Evolutionary conservation across 2,888 invertebrate genomes (phyloP).

Genomic region (Cheilosia variabilis): DNA sequence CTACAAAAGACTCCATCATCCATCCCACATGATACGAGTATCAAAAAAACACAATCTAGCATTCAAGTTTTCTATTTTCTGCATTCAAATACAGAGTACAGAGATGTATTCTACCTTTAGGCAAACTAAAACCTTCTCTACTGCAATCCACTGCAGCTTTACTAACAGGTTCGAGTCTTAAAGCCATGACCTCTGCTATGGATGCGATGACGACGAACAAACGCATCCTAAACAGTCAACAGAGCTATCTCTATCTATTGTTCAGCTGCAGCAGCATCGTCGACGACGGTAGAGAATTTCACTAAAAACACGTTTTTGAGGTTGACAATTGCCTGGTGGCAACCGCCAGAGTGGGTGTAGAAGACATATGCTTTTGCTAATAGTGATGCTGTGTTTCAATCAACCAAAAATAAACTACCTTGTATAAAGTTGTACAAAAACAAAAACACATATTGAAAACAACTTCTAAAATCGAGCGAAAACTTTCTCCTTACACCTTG

Average conservation of each 20-base stretch:
- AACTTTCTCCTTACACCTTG: neutral
- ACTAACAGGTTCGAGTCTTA: too few relatives aligned
- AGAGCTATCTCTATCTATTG: neutral
- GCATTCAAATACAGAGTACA: too few relatives aligned
- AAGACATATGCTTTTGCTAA: neutral
- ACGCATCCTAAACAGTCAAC: neutral
- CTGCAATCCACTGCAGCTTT: too few relatives aligned
- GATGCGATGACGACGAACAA: neutral
- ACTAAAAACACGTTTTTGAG: conserved; percentile 2
- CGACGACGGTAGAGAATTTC: neutral
- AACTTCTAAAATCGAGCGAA: neutral
- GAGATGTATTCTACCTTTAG: too few relatives aligned
- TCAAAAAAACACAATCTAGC: too few relatives aligned
- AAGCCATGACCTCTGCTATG: too few relatives aligned
- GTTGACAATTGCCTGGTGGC: conserved; percentile 5
- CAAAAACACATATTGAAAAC: neutral
- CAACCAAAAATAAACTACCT: neutral
- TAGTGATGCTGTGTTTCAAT: conserved; percentile 1
- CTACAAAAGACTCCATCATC: neutral
- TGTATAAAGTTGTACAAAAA: neutral
- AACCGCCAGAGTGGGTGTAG: neutral
- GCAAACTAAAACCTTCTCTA: too few relatives aligned
- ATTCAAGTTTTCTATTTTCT: too few relatives aligned
- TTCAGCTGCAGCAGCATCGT: neutral
- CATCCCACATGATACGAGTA: neutral